These are phyloP conservation scores for Trachurus trachurus DNA, from an alignment of 2,797 vertebrate species.

Conservation along the genomic window DNA sequence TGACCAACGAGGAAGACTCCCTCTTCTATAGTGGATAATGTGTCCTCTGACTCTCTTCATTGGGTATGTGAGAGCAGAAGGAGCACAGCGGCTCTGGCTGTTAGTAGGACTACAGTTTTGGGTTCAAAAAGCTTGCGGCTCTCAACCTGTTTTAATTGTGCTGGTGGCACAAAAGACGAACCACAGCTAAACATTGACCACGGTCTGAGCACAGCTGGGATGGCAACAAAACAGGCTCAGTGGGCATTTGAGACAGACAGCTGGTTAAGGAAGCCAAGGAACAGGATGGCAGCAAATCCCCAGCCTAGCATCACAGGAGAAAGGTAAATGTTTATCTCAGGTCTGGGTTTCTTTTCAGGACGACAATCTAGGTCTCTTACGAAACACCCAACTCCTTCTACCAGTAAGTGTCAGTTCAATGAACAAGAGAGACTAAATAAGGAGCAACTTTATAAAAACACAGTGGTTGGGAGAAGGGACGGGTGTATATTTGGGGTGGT, in stretches of 20 bases:
- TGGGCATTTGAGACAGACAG: conserved; percentile 58
- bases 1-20: conserved; percentile 6
- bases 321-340: conserved; percentile 73
- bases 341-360: conserved; percentile 52
- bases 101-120: conserved; percentile 83
- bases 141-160: conserved; percentile 84
- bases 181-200: conserved; percentile 71
- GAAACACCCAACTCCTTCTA: conserved; percentile 58
- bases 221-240: conserved; percentile 73
- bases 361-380: conserved; percentile 61
- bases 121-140: conserved; percentile 81
- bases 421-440: conserved; percentile 76
- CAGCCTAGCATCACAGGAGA: conserved; percentile 31
- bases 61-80: conserved; percentile 19
- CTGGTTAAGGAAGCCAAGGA: conserved; percentile 41
- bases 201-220: conserved; percentile 71
- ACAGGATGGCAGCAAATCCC: conserved; percentile 35
- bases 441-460: conserved; percentile 79
- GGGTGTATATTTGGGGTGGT: conserved; percentile 63
- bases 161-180: conserved; percentile 75
- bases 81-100: conserved; percentile 76
- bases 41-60: conserved; percentile 39
- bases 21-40: conserved; percentile 28
- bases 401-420: conserved; percentile 66
- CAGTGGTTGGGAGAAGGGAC: conserved; percentile 60